Evolutionary conservation across 2,797 vertebrate genomes (phyloP), one percentile per base, ranked within the genome.

Genomic region (Mallotus villosus): DNA sequence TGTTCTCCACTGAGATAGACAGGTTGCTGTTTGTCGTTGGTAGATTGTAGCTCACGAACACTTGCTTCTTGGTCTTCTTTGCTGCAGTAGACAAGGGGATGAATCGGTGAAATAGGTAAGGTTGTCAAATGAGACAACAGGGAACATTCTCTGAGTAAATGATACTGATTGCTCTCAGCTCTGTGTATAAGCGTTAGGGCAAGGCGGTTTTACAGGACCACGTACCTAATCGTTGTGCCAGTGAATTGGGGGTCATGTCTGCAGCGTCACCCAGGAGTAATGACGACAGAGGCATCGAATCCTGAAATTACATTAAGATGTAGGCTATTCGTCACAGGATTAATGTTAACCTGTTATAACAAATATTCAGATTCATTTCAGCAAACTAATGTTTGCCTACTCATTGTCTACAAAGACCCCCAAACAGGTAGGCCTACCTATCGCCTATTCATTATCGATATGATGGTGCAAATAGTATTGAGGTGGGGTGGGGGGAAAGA

Each of bases 1-100:
- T 89, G 87, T 95, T 94, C 87, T 99, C 97, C 87, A 99, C 94
- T 32, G 96, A 88, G 7, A 99, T 88, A 7, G 92, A 85, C 68
- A 97, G 88, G 85, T 73, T 93, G 75, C 92, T 90, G 85, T 97
- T 93, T 0, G 93, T 94, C 78, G 90, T 87, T 2, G 94, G 93
- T 58, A 99, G 90, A 71, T 95, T 97, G 85, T 96, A 96, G 85
- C 97, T 99, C 84, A 97, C 95, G 88, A 95, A 99, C 62, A 98
- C 92, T 86, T 99, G 97, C 74, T 98, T 99, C 87, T 93, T 94
- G 2, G 97, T 99, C 93, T 95, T 97, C 93, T 95, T 96, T 80
- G 97, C 97, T 98, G 89, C 65, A 4, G 74, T 0, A 7, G 37
- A 41, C 37, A 12, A 7, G 11, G 34, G 37, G 37, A 41, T 34